Evolutionary conservation across 2,888 invertebrate genomes (phyloP), one percentile per base, ranked within the genome.

Genomic region (Cheilosia scutellata): DNA sequence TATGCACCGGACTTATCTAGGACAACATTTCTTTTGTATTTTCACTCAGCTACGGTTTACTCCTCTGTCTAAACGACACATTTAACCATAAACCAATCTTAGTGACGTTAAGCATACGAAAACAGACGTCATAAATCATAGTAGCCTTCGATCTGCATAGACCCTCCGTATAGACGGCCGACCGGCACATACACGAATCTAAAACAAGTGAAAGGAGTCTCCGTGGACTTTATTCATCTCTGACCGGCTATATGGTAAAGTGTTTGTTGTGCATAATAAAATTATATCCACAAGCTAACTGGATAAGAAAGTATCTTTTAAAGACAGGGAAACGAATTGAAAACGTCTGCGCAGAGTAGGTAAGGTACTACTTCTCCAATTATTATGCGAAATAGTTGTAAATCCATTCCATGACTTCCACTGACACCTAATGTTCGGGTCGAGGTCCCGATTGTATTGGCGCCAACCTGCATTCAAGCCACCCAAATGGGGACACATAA

Each of bases 171-270:
- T 37, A 63, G 47, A 13, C 53, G 33, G 20, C 37, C 31, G 31
- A 33, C 29, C n/a, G 27, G 4, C n/a, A 40, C 13, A 42, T 25
- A 55, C 47, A 20, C 27, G 27, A 29, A n/a, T 6, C 20, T 47
- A 16, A 42, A 51, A 31, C 20, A 37, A 76, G 76, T 76, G 76
- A 76, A 76, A 76, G 76, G 76, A 66, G 58, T 58, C n/a, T 49
- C 2, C 20, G 20, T 31, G 51, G 5, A 40, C 9, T 42, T 27
- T 7, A 40, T 42, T 60, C 60, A 27, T 42, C 5, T 16, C 6
- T 33, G 49, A 20, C 6, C 4, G n/a, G 47, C 47, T 44, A 44
- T 7, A 0, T 20, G 2, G 7, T 4, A 4, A 31, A 16, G 44
- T n/a, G 16, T 4, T 47, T n/a, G 2, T 16, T 2, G n/a, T 42